These are phyloP conservation scores for Capitulum mitella DNA, from an alignment of 2,888 invertebrate species.

Conservation along the genomic window DNA sequence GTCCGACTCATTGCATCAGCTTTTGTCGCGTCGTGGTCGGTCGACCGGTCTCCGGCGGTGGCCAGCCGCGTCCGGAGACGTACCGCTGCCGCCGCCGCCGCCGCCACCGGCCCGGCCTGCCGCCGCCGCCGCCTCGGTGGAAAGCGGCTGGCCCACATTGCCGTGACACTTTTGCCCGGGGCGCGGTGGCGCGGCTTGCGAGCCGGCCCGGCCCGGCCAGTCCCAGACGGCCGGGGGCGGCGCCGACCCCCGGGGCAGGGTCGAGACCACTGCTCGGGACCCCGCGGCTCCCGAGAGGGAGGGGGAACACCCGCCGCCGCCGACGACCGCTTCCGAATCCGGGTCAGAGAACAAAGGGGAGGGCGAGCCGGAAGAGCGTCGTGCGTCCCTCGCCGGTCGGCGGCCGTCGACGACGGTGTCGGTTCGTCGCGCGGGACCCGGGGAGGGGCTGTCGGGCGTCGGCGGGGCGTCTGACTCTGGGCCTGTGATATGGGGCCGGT, in stretches of 20 bases:
- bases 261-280: background rate
- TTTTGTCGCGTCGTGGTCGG: no score
- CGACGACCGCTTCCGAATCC: background rate
- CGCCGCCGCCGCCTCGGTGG: background rate
- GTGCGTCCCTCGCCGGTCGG: no score
- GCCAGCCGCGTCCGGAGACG: background rate
- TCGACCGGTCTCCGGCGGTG: no score
- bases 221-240: background rate
- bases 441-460: background rate
- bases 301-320: background rate
- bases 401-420: no score
- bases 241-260: background rate
- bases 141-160: constrained; percentile 7
- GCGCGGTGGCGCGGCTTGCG: no score
- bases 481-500: background rate
- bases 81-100: background rate
- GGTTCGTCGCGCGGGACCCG: no score
- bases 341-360: constrained; percentile 2
- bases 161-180: background rate
- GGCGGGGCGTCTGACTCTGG: background rate
- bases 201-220: no score
- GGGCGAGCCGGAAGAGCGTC: background rate
- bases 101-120: background rate
- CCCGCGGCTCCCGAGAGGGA: background rate
- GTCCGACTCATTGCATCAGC: no score